These are phyloP conservation scores for Pogoniulus pusillus DNA, from an alignment of 2,797 vertebrate species.

Conservation along the genomic window DNA sequence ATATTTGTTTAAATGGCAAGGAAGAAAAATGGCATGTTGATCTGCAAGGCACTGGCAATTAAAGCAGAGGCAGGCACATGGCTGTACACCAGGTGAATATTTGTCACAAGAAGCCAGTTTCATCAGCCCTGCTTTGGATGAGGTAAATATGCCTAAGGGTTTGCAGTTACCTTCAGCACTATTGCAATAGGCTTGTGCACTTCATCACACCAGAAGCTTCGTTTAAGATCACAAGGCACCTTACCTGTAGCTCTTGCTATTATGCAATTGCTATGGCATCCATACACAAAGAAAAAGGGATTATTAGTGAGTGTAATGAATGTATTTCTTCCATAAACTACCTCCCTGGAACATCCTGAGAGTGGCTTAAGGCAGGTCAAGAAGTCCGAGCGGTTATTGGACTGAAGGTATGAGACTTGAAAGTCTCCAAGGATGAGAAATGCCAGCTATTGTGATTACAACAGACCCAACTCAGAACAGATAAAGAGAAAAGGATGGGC, in stretches of 20 bases:
- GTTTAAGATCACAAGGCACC: not conserved
- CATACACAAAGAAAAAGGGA: not conserved
- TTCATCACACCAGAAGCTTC: not conserved
- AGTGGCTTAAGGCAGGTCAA: slow-evolving; percentile 3
- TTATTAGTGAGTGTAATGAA: not conserved
- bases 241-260: not conserved
- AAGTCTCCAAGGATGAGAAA: slow-evolving; percentile 11
- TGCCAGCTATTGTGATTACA: not conserved
- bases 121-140: not conserved
- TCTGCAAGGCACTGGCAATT: not conserved
- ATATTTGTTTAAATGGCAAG: not conserved
- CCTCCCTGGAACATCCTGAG: not conserved
- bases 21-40: not conserved
- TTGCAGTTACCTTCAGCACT: not conserved
- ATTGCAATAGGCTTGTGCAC: not conserved
- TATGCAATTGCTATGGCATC: not conserved
- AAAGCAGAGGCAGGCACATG: not conserved
- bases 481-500: not conserved
- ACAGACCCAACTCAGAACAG: not conserved
- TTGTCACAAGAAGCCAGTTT: not conserved
- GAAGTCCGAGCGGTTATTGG: not conserved
- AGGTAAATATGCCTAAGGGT: not conserved
- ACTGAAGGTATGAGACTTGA: not conserved
- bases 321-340: slow-evolving; percentile 20
- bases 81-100: not conserved